Conservation (phyloP, 2,113 vertebrate genomes). For the Eubucco bourcierii region DNA sequence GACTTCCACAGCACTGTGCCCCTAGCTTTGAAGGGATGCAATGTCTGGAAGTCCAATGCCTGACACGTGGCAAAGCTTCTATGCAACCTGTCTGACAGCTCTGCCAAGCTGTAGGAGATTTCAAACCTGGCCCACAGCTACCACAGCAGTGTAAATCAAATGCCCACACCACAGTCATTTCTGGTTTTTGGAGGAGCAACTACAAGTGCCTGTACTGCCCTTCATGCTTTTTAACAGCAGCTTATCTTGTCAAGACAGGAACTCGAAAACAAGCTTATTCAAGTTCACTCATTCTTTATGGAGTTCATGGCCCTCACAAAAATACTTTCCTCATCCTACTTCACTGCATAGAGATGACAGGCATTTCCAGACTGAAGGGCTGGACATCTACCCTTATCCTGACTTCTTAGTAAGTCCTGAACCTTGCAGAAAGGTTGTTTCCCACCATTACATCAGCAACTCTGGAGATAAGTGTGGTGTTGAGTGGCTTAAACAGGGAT, state of each 20-base stretch:
- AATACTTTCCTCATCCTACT: background rate
- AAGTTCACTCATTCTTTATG: background rate
- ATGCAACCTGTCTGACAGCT: accelerated
- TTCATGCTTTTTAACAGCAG: background rate
- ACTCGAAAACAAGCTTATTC: background rate
- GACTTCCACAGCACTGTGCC: background rate
- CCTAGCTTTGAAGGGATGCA: background rate
- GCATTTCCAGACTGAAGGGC: background rate
- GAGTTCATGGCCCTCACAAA: background rate
- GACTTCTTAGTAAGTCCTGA: background rate
- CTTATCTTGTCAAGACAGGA: background rate
- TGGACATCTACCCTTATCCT: background rate
- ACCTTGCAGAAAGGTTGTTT: background rate
- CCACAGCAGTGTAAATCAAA: background rate
- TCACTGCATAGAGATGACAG: background rate
- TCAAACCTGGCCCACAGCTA: background rate
- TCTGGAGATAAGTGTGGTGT: background rate
- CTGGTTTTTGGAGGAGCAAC: background rate
- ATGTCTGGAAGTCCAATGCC: background rate
- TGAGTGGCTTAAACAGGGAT: conserved; percentile 5
- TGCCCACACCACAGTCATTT: background rate
- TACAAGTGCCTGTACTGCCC: background rate
- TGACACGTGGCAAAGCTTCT: background rate
- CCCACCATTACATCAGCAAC: conserved; percentile 1
- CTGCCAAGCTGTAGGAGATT: background rate